Evolutionary conservation across 64 coral and sea anemone genomes (phyloP).

Genomic region (Exaiptasia diaphana): DNA sequence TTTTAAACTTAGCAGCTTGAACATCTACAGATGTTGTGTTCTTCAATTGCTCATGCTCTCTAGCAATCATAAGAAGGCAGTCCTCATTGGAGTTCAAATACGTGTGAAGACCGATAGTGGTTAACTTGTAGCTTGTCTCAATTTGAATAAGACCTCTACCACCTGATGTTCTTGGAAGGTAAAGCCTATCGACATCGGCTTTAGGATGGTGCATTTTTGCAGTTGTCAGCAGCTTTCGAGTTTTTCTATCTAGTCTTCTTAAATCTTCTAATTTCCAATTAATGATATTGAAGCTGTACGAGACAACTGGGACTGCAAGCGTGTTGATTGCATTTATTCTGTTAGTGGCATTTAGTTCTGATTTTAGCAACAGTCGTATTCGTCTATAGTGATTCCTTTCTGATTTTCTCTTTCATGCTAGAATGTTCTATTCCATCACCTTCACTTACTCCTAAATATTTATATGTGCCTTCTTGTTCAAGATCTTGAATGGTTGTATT

Average conservation of each 20-base stretch:
- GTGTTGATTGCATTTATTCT: neutral
- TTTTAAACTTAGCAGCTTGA: too few species aligned
- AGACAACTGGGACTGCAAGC: neutral
- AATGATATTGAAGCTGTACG: neutral
- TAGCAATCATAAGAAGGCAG: too few species aligned
- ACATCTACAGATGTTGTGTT: too few species aligned
- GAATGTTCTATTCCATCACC: neutral
- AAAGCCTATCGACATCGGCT: too few species aligned
- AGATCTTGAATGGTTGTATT: neutral
- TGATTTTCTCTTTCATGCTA: neutral
- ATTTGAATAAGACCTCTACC: too few species aligned
- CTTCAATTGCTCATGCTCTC: too few species aligned
- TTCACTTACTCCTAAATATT: neutral
- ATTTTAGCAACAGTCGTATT: neutral
- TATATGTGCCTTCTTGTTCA: neutral
- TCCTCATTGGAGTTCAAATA: too few species aligned
- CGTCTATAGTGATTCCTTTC: neutral
- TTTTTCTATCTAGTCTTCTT: neutral
- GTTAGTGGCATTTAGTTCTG: constrained; percentile 2
- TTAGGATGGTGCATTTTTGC: neutral
- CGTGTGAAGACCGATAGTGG: too few species aligned
- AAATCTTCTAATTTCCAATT: neutral
- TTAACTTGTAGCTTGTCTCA: too few species aligned
- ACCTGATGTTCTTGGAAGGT: too few species aligned
- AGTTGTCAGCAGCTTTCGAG: neutral